phyloP scores from a whole-genome alignment of 2,888 invertebrate species.

The Phlogophora meticulosa region DNA sequence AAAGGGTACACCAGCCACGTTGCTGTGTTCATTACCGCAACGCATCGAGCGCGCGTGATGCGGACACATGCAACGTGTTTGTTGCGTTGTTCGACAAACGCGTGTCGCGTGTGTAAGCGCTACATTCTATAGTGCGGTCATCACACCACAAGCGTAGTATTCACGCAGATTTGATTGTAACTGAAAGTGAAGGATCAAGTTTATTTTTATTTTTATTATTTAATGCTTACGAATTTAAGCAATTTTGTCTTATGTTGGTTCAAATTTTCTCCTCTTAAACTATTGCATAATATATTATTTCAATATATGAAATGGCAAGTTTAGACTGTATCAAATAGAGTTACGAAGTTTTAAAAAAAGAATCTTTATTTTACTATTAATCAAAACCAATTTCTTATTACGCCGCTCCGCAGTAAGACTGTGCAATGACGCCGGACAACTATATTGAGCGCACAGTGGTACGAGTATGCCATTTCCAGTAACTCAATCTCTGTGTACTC shows the following conservation, averaged over 20 bases:
- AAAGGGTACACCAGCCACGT: constrained; percentile 25
- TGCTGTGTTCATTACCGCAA: constrained; percentile 38
- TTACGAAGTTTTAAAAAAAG: neutral
- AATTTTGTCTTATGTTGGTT: neutral
- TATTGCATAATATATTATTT: neutral
- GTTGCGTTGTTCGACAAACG: constrained; percentile 58
- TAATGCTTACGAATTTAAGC: neutral
- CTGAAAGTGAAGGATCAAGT: constrained; percentile 47
- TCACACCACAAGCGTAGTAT: constrained; percentile 62
- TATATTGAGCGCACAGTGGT: constrained; percentile 24
- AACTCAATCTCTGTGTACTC: constrained; percentile 66
- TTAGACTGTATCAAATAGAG: neutral
- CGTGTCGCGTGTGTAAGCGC: constrained; percentile 49
- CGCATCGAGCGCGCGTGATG: constrained; percentile 25
- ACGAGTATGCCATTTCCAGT: constrained; percentile 59
- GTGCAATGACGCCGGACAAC: constrained; percentile 25
- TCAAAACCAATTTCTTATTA: neutral
- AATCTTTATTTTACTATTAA: neutral
- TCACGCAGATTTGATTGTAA: constrained; percentile 47
- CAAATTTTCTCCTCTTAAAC: neutral
- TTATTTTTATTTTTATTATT: constrained; percentile 10
- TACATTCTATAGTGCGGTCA: constrained; percentile 65
- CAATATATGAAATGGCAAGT: neutral
- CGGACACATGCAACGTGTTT: constrained; percentile 26
- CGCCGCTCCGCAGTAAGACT: neutral